Evolutionary conservation across 2,113 vertebrate species (phyloP).

Genomic region (Vidua macroura): DNA sequence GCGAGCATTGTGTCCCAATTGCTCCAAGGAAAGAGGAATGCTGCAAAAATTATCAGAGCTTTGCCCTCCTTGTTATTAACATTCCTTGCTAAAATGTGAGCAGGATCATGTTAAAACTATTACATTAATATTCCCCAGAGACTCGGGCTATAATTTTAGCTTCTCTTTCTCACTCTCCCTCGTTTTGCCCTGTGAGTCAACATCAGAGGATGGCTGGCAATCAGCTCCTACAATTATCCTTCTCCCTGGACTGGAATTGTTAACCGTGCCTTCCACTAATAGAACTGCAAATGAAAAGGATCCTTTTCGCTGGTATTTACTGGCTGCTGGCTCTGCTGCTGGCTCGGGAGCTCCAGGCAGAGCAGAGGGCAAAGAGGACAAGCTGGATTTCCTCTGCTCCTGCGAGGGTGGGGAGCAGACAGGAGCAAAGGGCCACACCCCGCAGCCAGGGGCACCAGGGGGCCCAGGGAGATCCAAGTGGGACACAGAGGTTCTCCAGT

Average conservation of each 20-base stretch:
- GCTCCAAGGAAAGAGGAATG: conserved; percentile 18
- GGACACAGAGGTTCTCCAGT: neutral
- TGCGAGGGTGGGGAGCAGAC: neutral
- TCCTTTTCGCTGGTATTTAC: conserved; percentile 35
- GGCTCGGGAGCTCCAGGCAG: conserved; percentile 9
- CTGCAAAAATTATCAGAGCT: conserved; percentile 28
- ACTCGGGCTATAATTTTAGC: conserved; percentile 56
- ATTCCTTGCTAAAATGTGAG: conserved; percentile 46
- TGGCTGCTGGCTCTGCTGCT: conserved; percentile 17
- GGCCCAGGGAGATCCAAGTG: neutral
- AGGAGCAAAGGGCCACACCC: neutral
- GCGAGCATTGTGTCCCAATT: neutral
- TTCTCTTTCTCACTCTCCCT: conserved; percentile 50
- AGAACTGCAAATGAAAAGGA: conserved; percentile 67
- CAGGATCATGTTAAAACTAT: conserved; percentile 55
- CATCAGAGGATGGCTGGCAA: conserved; percentile 61
- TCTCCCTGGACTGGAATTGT: conserved; percentile 62
- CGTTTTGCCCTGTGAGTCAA: conserved; percentile 68
- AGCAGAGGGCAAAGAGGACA: conserved; percentile 63
- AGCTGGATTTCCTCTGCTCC: neutral
- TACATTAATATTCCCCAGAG: conserved; percentile 68
- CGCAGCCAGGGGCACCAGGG: neutral
- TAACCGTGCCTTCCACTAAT: conserved; percentile 61
- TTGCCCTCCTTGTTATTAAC: conserved; percentile 35
- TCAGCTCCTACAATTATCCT: conserved; percentile 69